phyloP scores from a whole-genome alignment of 2,888 invertebrate species.

The Ophion costatus region DNA sequence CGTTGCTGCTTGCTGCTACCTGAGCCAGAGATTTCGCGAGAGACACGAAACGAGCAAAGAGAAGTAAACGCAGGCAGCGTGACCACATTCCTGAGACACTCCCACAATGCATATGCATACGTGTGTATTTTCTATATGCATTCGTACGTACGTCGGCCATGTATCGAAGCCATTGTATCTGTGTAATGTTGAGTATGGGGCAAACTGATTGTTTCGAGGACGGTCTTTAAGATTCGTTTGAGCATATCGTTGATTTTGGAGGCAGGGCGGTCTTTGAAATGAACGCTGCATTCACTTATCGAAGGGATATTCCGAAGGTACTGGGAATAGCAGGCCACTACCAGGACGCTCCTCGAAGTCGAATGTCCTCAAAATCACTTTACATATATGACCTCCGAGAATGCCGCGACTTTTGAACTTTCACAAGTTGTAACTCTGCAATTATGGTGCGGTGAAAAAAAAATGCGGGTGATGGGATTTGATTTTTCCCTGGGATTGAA shows the following conservation, averaged over 20 bases:
- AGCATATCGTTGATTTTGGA: background rate
- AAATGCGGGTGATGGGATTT: background rate
- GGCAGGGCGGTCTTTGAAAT: too few species aligned
- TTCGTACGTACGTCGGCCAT: background rate
- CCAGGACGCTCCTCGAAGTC: background rate
- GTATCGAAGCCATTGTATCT: background rate
- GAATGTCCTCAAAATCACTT: background rate
- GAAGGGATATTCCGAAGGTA: too few species aligned
- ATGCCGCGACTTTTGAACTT: background rate
- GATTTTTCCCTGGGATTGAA: too few species aligned
- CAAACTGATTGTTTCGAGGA: background rate
- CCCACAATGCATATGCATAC: constrained; percentile 71
- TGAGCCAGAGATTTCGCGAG: constrained; percentile 67
- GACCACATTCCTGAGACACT: constrained; percentile 80
- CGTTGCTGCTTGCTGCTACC: constrained; percentile 33
- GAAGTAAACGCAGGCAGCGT: constrained; percentile 74
- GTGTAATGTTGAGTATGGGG: background rate
- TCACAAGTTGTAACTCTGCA: background rate
- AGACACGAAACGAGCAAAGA: constrained; percentile 73
- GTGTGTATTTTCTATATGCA: constrained; percentile 65
- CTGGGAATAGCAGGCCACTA: too few species aligned
- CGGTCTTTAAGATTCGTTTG: background rate
- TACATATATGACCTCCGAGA: background rate
- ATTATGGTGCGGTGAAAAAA: background rate
- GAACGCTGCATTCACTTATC: too few species aligned